A percentile compares a stretch with the other conserved stretches of the same genome.
These are phyloP conservation scores for Phoxinus phoxinus DNA, from an alignment of 2,113 vertebrate genomes.

Conservation along the genomic window DNA sequence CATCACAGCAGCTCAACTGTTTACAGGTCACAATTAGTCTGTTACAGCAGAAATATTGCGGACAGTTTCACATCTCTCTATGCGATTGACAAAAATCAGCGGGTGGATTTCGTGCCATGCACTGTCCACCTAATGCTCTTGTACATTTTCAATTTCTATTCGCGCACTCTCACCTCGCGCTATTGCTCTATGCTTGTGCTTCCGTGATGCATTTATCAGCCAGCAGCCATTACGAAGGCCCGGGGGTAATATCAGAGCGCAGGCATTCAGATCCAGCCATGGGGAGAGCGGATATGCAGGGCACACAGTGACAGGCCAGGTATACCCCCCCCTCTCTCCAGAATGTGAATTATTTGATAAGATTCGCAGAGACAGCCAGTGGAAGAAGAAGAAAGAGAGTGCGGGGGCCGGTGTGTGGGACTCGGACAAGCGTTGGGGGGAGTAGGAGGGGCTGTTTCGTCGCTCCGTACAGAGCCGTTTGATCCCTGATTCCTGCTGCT, in stretches of 20 bases:
- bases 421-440: neutral
- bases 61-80: neutral
- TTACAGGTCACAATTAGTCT: neutral
- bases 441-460: constrained; percentile 16
- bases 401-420: constrained; percentile 13
- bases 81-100: neutral
- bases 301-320: constrained; percentile 45
- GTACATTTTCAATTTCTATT: constrained; percentile 16
- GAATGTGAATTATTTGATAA: constrained; percentile 66
- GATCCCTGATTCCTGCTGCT: constrained; percentile 52
- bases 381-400: constrained; percentile 31
- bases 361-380: constrained; percentile 59
- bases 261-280: constrained; percentile 45
- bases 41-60: neutral
- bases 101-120: neutral
- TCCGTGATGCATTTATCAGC: constrained; percentile 49
- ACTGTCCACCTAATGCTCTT: neutral
- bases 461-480: constrained; percentile 33
- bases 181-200: neutral
- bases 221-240: constrained; percentile 43
- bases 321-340: constrained; percentile 33
- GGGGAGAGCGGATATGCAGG: constrained; percentile 17
- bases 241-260: constrained; percentile 51
- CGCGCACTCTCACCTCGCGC: neutral
- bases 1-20: neutral